A percentile compares a stretch with the other conserved stretches of the same genome.
Conservation (phyloP, 2,113 vertebrate genomes). For the Tinamus guttatus region DNA sequence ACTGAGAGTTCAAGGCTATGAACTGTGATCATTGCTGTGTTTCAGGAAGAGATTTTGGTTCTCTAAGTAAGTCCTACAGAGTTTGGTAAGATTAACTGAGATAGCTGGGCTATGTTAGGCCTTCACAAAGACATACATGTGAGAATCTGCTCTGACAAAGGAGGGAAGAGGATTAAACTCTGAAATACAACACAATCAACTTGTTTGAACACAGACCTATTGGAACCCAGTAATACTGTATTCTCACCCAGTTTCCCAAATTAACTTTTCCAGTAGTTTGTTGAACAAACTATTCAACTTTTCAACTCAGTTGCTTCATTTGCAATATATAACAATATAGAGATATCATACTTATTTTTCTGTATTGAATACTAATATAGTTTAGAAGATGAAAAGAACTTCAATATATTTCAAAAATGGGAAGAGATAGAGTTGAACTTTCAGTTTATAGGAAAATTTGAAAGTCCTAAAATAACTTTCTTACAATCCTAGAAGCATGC, state of each 20-base stretch:
- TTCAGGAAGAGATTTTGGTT: neutral
- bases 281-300: neutral
- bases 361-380: neutral
- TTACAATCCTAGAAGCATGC: too few relatives aligned
- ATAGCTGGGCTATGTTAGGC: neutral
- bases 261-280: neutral
- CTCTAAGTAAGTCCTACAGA: fast-evolving
- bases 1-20: neutral
- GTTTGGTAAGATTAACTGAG: neutral
- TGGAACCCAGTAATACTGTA: neutral
- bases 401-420: too few relatives aligned
- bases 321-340: neutral
- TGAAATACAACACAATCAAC: neutral
- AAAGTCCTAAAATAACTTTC: too few relatives aligned
- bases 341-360: neutral
- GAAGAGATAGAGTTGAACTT: too few relatives aligned
- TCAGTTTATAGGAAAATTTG: too few relatives aligned
- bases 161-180: neutral
- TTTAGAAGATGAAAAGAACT: neutral
- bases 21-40: neutral
- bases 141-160: neutral
- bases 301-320: neutral
- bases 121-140: neutral
- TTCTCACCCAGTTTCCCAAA: neutral
- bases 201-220: neutral